A percentile compares a stretch with the other conserved stretches of the same genome.
phyloP scores from a whole-genome alignment of 2,888 invertebrate species.

The Dioctria rufipes region DNA sequence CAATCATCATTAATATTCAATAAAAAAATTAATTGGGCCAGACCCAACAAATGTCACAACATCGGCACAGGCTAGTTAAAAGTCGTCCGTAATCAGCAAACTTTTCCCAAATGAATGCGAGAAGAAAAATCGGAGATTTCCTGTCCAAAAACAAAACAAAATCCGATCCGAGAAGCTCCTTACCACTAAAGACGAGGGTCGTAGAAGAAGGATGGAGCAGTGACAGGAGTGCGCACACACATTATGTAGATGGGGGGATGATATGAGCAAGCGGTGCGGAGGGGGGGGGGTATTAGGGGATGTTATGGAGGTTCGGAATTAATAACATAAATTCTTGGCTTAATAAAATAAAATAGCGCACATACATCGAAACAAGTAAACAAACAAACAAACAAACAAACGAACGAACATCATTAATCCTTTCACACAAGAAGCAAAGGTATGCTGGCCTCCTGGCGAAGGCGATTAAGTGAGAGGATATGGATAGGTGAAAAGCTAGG shows the following conservation, averaged over 20 bases:
- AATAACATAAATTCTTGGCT: constrained; percentile 56
- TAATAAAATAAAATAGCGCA: constrained; percentile 54
- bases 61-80: constrained; percentile 36
- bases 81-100: constrained; percentile 28
- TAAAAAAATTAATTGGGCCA: constrained; percentile 34
- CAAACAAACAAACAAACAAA: constrained; percentile 42
- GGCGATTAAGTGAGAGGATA: constrained; percentile 21
- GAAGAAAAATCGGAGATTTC: constrained; percentile 32
- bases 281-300: neutral
- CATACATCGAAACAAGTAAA: constrained; percentile 14
- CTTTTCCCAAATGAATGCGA: constrained; percentile 7
- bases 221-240: neutral
- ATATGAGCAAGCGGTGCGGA: neutral
- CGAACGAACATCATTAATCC: constrained; percentile 55
- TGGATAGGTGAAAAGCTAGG: constrained; percentile 22
- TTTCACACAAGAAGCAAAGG: constrained; percentile 37
- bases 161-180: neutral
- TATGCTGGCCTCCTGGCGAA: neutral
- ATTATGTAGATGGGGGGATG: constrained; percentile 22
- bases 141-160: constrained; percentile 16
- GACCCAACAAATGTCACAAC: constrained; percentile 13
- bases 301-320: constrained; percentile 30
- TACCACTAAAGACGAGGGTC: too few relatives aligned
- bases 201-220: too few relatives aligned
- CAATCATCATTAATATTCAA: constrained; percentile 48